Percentiles rank a stretch among this genome's conserved stretches.
Evolutionary conservation across 2,113 vertebrate genomes (phyloP).

Genomic region (Petroica traversi): DNA sequence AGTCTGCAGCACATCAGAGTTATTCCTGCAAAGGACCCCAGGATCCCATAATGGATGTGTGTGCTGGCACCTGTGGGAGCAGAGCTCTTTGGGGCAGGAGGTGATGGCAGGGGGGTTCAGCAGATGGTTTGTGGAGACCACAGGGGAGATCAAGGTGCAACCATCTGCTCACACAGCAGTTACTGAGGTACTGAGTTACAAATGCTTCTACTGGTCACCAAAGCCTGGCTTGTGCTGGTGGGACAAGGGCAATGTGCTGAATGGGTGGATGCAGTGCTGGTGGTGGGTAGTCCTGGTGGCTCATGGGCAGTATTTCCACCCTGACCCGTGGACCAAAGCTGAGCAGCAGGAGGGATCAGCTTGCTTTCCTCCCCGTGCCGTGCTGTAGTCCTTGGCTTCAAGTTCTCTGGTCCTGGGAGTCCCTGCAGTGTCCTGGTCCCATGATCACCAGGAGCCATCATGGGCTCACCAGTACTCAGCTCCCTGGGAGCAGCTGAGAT

Average conservation of each 20-base stretch:
- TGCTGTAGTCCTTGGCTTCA: neutral
- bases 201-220: neutral
- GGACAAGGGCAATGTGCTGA: neutral
- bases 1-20: neutral
- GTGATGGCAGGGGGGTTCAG: neutral
- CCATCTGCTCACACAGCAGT: neutral
- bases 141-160: neutral
- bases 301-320: neutral
- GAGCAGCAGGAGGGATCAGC: neutral
- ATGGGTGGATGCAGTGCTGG: neutral
- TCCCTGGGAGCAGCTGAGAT: neutral
- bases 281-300: neutral
- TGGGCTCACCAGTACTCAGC: neutral
- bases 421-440: neutral
- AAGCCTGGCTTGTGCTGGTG: neutral
- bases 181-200: neutral
- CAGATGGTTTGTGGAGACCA: neutral
- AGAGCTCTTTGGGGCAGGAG: neutral
- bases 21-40: neutral
- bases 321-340: neutral
- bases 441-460: rapidly evolving
- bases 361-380: neutral
- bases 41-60: neutral
- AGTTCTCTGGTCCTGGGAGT: neutral
- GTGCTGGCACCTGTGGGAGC: neutral